Evolutionary conservation across 2,888 invertebrate species (phyloP).

Genomic region (Sinohyriopsis cumingii): DNA sequence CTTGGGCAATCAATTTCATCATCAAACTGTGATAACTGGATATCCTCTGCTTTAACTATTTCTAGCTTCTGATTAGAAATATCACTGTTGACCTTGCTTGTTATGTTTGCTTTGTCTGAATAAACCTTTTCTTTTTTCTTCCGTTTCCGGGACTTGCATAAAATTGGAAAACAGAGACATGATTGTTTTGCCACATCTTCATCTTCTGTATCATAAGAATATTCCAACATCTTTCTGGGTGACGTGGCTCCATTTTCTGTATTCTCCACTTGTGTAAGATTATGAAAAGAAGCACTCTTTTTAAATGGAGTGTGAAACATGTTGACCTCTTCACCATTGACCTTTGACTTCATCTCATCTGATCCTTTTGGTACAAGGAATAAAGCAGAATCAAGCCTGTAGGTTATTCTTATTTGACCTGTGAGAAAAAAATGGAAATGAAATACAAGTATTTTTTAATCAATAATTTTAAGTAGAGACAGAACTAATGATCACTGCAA

Average conservation of each 20-base stretch:
- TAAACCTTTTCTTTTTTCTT: conserved; percentile 18
- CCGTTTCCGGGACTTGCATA: conserved; percentile 10
- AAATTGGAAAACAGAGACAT: neutral
- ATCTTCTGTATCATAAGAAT: conserved; percentile 8
- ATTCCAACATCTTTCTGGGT: conserved; percentile 44
- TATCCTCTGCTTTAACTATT: too few species aligned
- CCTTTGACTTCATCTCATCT: conserved; percentile 41
- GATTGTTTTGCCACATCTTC: too few species aligned
- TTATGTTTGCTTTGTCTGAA: neutral
- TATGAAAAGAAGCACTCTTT: conserved; percentile 56
- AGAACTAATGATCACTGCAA: too few species aligned
- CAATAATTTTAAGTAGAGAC: too few species aligned
- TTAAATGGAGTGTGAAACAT: conserved; percentile 47
- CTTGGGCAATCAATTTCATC: too few species aligned
- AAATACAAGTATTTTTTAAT: too few species aligned
- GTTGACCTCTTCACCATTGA: conserved; percentile 41
- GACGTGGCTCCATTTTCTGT: conserved; percentile 35
- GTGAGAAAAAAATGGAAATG: conserved; percentile 7
- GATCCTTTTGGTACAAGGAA: conserved; percentile 54
- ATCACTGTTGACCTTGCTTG: too few species aligned
- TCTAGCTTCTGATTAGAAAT: too few species aligned
- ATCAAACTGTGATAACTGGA: too few species aligned
- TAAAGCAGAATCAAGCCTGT: conserved; percentile 59
- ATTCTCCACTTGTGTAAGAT: conserved; percentile 53
- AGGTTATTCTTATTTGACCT: conserved; percentile 63